Base-by-base conservation (phyloP, 2,797 vertebrate species). In the Rhynchonycteris naso region DNA sequence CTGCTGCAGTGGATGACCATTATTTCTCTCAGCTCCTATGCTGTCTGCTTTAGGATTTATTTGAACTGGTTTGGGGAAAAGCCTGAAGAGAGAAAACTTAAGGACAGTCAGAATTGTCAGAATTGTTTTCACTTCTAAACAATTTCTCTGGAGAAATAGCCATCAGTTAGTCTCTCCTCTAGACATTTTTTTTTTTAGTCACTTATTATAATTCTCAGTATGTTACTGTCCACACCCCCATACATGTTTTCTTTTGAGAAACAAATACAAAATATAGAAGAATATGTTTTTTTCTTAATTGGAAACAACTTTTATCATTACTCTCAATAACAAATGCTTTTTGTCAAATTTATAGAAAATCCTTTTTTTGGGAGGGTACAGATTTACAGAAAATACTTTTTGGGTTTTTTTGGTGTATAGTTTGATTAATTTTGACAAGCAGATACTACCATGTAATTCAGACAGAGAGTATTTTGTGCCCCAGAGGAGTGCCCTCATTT, bases 1-100 rank as follows among this genome's bases (percentile, higher is more conserved):
- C 21, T 33, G 68, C 69, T 66, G n/a, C 4, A 2, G n/a, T 75
- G 43, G 83, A 78, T 7, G 22, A 82, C 19, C 11, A 0, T 94
- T 93, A 87, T 59, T 22, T 19, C 54, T 63, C 58, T 68, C 68
- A n/a, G 63, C 52, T 85, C 30, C 74, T 24, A 66, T 72, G 47
- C n/a, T 83, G 90, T 72, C 81, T 65, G 63, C 28, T 86, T 90
- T 28, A 85, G 38, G 76, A 91, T 90, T 96, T 85, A 95, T 88
- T 92, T 81, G 66, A 89, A n/a, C 38, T 71, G 16, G 30, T 80
- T 94, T 90, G 66, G n/a, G 61, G n/a, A 78, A 79, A 50, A 92
- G 35, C 7, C 26, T 72, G 22, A 82, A 76, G 59, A 93, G 56
- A 84, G 72, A 82, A 14, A 59, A 85, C 75, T 91, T 92, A 78